Evolutionary conservation across 2,113 vertebrate species (phyloP).

Genomic region (Sigmodon hispidus): DNA sequence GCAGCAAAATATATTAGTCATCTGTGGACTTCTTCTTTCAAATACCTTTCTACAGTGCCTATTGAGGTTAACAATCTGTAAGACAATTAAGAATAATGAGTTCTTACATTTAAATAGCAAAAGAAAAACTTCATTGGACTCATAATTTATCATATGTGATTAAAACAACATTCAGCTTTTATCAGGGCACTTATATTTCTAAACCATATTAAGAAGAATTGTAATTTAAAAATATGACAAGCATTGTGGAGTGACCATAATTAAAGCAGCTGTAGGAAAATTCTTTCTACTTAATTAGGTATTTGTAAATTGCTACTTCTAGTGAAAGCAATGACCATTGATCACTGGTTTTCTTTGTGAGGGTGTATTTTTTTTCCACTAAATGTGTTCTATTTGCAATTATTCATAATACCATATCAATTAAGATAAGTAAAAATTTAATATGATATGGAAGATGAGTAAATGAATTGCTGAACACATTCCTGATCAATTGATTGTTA

Average conservation of each 20-base stretch:
- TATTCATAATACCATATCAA: conserved; percentile 35
- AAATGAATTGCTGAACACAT: conserved; percentile 47
- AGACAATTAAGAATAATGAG: conserved; percentile 9
- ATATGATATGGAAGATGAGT: conserved; percentile 31
- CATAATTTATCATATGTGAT: neutral
- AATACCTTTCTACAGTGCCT: neutral
- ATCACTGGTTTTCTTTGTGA: neutral
- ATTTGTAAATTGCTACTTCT: conserved; percentile 57
- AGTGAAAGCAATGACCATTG: conserved; percentile 13
- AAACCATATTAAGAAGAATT: neutral
- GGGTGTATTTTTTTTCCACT: conserved; percentile 48
- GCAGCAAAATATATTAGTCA: neutral
- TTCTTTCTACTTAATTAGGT: neutral
- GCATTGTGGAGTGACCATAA: neutral
- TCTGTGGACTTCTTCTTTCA: neutral
- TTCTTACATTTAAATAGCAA: neutral
- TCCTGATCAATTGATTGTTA: conserved; percentile 37
- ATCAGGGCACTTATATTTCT: neutral
- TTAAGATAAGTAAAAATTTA: conserved; percentile 58
- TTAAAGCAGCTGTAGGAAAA: conserved; percentile 27
- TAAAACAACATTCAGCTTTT: neutral
- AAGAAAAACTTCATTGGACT: neutral
- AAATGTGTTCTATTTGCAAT: conserved; percentile 49
- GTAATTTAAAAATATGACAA: neutral
- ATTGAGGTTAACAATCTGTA: neutral